Percentiles rank a stretch among this genome's conserved stretches.
phyloP scores from a whole-genome alignment of 2,113 vertebrate species.

The Nothoprocta pentlandii region DNA sequence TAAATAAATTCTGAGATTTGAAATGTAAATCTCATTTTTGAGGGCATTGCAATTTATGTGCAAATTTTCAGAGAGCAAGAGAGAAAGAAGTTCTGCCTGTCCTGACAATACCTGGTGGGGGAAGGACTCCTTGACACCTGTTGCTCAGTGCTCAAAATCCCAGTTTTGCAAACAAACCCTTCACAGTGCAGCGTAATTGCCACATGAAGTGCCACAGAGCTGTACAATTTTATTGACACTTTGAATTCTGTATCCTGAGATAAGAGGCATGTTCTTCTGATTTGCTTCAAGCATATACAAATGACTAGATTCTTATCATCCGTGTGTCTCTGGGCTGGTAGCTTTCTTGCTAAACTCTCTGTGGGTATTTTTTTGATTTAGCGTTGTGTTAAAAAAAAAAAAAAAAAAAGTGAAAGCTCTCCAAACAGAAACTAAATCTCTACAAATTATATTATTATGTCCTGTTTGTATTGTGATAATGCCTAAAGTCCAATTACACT shows the following conservation, averaged over 20 bases:
- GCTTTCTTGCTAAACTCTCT: neutral
- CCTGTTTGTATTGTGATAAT: neutral
- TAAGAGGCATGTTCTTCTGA: neutral
- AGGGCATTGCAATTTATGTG: neutral
- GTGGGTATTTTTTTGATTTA: neutral
- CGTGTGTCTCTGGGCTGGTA: neutral
- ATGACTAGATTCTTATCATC: neutral
- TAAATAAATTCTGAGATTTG: conserved; percentile 40
- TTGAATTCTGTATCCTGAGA: neutral
- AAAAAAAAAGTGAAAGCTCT: neutral
- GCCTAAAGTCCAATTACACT: neutral
- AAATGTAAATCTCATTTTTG: conserved; percentile 46
- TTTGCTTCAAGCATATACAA: neutral
- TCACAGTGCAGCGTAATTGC: neutral
- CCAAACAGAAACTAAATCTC: neutral
- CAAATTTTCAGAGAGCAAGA: conserved; percentile 32
- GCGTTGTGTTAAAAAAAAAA: neutral
- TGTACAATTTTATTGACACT: neutral
- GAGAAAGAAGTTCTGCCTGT: neutral
- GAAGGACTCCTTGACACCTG: neutral
- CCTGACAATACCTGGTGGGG: neutral
- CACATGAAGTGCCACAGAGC: neutral
- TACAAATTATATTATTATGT: neutral
- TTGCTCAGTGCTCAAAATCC: neutral
- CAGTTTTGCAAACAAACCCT: neutral